These are phyloP conservation scores for Ptychoptera contaminata DNA, from an alignment of 2,888 invertebrate species.

Conservation along the genomic window DNA sequence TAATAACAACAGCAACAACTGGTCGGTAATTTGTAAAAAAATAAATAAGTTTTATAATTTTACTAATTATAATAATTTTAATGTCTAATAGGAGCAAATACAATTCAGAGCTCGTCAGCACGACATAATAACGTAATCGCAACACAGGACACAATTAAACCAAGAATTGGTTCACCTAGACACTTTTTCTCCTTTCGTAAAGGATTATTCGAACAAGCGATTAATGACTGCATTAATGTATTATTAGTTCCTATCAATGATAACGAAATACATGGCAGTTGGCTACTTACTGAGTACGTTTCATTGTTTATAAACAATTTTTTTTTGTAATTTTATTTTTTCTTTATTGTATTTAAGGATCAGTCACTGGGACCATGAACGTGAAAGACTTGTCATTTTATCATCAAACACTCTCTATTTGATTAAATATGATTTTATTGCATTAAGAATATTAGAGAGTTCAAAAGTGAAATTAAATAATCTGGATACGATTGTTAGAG, in stretches of 20 bases:
- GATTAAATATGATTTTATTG: slow-evolving; percentile 76
- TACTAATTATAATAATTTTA: too few species aligned
- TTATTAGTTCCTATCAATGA: slow-evolving; percentile 48
- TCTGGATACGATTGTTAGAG: slow-evolving; percentile 55
- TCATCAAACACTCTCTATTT: slow-evolving; percentile 57
- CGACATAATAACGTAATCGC: too few species aligned
- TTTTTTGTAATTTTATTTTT: neutral
- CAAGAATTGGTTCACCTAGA: slow-evolving; percentile 3
- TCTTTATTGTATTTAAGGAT: slow-evolving; percentile 41
- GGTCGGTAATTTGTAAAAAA: slow-evolving; percentile 16
- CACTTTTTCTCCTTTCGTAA: slow-evolving; percentile 56
- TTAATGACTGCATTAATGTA: slow-evolving; percentile 49
- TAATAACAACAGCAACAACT: slow-evolving; percentile 18
- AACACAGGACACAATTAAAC: neutral
- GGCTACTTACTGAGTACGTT: slow-evolving; percentile 68
- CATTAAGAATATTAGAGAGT: slow-evolving; percentile 53
- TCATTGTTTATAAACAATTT: neutral
- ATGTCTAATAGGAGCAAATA: too few species aligned
- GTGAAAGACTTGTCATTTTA: slow-evolving; percentile 60
- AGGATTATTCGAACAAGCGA: slow-evolving; percentile 55
- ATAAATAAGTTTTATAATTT: neutral
- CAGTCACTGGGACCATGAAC: slow-evolving; percentile 75
- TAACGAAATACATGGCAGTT: slow-evolving; percentile 55
- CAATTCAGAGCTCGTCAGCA: too few species aligned
- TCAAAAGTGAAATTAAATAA: slow-evolving; percentile 50